A percentile compares a stretch with the other conserved stretches of the same genome.
These are phyloP conservation scores for Elgaria multicarinata DNA, from an alignment of 2,113 vertebrate species.

Conservation along the genomic window DNA sequence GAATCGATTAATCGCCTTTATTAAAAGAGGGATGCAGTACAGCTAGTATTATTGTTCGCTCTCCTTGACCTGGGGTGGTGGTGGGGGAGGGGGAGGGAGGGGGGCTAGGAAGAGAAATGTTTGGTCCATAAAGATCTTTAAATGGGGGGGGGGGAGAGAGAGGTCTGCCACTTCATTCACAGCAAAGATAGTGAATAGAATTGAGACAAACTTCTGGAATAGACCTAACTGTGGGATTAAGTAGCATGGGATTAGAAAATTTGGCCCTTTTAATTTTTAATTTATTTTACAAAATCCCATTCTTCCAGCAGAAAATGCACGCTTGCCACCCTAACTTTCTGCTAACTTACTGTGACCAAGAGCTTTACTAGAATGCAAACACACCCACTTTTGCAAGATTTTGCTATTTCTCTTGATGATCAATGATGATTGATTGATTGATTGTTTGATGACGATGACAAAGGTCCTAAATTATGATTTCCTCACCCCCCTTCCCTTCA, in stretches of 20 bases:
- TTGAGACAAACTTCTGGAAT: neutral
- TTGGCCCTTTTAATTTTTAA: neutral
- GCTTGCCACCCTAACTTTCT: neutral
- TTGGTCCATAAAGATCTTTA: neutral
- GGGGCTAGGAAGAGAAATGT: no score
- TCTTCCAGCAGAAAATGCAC: neutral
- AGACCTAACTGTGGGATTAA: neutral
- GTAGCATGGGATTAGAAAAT: neutral
- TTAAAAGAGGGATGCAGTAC: neutral
- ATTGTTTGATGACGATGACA: neutral
- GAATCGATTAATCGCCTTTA: neutral
- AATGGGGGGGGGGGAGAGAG: no score
- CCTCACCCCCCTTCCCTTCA: constrained; percentile 57
- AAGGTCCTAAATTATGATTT: neutral
- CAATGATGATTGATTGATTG: neutral
- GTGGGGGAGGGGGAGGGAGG: no score
- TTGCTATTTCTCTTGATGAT: constrained; percentile 32
- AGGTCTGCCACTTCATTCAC: neutral
- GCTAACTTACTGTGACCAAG: neutral
- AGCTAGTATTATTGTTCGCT: neutral
- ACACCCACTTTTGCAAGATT: constrained; percentile 63
- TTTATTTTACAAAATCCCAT: neutral
- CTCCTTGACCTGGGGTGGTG: neutral
- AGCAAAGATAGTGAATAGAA: neutral
- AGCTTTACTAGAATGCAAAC: neutral